Evolutionary conservation across 2,888 invertebrate genomes (phyloP).

Genomic region (Apoda limacodes): DNA sequence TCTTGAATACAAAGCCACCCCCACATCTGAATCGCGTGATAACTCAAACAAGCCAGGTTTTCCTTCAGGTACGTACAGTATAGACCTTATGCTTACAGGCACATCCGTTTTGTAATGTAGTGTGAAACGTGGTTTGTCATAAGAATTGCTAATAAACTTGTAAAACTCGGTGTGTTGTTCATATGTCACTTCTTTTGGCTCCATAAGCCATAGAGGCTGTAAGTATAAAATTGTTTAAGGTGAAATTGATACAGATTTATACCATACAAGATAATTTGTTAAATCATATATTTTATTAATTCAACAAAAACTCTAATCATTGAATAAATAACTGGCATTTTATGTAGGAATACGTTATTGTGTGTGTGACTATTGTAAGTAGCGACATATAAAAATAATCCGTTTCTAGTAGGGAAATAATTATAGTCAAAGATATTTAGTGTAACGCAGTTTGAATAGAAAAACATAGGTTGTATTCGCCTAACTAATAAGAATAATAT

Average conservation of each 20-base stretch:
- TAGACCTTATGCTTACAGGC: conserved; percentile 89
- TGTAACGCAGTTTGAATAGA: too few species aligned
- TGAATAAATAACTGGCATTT: too few species aligned
- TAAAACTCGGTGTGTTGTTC: conserved; percentile 96
- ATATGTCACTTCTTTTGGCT: conserved; percentile 85
- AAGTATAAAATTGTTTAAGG: conserved; percentile 17
- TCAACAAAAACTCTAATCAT: conserved; percentile 2
- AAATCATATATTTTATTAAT: neutral
- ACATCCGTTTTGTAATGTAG: conserved; percentile 95
- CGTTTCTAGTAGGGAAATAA: too few species aligned
- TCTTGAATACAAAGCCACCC: conserved; percentile 90
- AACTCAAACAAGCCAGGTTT: conserved; percentile 93
- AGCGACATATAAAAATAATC: too few species aligned
- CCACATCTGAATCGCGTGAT: conserved; percentile 85
- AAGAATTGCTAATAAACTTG: conserved; percentile 86
- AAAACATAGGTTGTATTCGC: too few species aligned
- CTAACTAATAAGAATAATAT: too few species aligned
- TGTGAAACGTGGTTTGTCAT: conserved; percentile 89
- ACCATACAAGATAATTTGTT: conserved; percentile 8
- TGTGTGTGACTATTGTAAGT: too few species aligned
- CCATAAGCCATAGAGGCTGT: conserved; percentile 93
- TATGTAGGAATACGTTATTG: too few species aligned
- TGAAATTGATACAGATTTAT: conserved; percentile 1
- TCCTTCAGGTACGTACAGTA: conserved; percentile 94
- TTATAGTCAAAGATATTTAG: too few species aligned